Base-by-base conservation (phyloP, 1,140 invertebrate species). In the Drosophila kikkawai region DNA sequence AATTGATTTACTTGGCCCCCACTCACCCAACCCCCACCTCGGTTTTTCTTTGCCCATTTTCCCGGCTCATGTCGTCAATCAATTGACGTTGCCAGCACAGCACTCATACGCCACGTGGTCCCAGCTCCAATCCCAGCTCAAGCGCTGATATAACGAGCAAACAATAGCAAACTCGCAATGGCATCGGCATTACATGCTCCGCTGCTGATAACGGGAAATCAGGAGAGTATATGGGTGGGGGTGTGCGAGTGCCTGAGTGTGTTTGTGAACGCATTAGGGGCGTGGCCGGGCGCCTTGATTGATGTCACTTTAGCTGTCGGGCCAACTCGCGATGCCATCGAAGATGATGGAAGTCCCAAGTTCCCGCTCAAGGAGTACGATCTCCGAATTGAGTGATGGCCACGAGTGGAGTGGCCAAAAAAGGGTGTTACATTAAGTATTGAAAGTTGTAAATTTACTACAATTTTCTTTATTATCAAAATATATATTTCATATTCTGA, bases 61-160 rank as follows among this genome's bases (percentile, higher is more conserved):
- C 80, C 75, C 22, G 64, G 64, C 32, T 67, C 64, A 76, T 73
- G 83, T 87, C 82, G 82, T 86, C 82, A 86, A 88, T 88, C 84
- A 87, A 88, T 84, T 87, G 84, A 47, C 77, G 79, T 67, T 73
- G 60, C 75, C 83, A 82, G 63, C 70, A 39, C 81, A 74, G 61
- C 65, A 75, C 85, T 91, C 85, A 90, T 90, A 91, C 86, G 86
- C 85, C 86, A 80, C 68, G 86, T 91, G 82, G 75, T 61, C 71
- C 65, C 61, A 55, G 60, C 39, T 41, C 37, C 57, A 68, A 79
- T 59, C 60, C 56, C 42, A 48, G 53, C 47, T 45, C 48, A 47
- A 44, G 69, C 45, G 37, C 48, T 50, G 61, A 57, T 66, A 80
- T 84, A 84, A 88, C 80, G 84, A 86, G 84, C 80, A 75, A 67